Conservation (phyloP, 2,888 invertebrate species). For the Rhabditoides inermis region DNA sequence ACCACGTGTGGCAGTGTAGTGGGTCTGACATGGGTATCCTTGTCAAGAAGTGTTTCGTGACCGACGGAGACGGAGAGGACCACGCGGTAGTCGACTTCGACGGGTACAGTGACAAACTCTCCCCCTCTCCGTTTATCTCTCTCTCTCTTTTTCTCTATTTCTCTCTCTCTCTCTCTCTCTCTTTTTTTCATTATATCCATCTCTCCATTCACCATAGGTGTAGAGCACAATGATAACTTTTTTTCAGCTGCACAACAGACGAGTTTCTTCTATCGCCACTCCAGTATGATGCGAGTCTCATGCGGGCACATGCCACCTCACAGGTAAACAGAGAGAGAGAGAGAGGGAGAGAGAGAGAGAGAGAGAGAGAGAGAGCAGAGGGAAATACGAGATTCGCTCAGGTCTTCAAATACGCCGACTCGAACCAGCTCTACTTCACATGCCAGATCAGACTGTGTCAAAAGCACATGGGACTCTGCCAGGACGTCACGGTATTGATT, state of each 20-base stretch:
- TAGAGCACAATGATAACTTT: background rate
- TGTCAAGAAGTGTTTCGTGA: conserved; percentile 49
- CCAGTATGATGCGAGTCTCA: conserved; percentile 39
- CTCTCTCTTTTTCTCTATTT: conserved; percentile 1
- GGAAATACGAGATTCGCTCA: no score
- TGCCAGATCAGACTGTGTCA: conserved; percentile 51
- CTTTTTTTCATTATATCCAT: background rate
- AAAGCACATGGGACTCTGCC: conserved; percentile 50
- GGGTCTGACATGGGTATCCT: conserved; percentile 50
- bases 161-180: background rate
- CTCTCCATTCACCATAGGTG: no score
- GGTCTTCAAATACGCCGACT: conserved; percentile 52
- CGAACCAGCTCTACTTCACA: conserved; percentile 50
- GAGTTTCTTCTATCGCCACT: conserved; percentile 39
- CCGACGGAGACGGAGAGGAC: conserved; percentile 49
- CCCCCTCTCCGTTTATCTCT: background rate
- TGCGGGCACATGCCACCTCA: conserved; percentile 48
- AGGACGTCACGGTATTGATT: conserved; percentile 49
- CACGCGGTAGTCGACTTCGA: conserved; percentile 45
- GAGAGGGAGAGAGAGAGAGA: no score
- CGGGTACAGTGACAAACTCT: conserved; percentile 23
- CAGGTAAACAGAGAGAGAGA: no score
- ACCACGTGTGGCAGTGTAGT: conserved; percentile 48
- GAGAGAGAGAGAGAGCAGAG: no score
- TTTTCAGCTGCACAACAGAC: conserved; percentile 41